Percentiles rank a stretch among this genome's conserved stretches.
Conservation (phyloP, 2,797 vertebrate genomes). For the Phalanger gymnotis region DNA sequence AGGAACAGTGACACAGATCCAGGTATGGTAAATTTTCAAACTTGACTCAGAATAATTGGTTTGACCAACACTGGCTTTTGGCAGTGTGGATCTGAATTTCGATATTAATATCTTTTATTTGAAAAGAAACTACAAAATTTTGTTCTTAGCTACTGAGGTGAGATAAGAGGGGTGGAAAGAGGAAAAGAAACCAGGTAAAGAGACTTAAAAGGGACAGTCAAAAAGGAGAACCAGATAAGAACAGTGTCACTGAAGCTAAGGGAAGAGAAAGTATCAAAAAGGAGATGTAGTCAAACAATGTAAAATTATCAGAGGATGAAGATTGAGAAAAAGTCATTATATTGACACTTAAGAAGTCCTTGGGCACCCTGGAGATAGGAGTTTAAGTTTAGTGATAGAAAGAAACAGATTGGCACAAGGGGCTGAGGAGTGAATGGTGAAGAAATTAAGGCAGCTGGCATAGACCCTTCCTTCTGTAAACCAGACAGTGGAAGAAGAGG, state of each 20-base stretch:
- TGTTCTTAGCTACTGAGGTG: neutral
- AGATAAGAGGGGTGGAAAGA: neutral
- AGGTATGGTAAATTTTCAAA: slow-evolving; percentile 85
- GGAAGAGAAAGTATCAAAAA: neutral
- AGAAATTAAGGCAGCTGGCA: neutral
- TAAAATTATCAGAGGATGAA: neutral
- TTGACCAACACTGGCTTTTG: neutral
- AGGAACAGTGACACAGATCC: slow-evolving; percentile 93
- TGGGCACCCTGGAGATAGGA: neutral
- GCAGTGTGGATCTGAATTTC: slow-evolving; percentile 19
- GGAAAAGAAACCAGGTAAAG: neutral
- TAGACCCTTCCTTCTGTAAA: neutral
- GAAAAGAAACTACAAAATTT: slow-evolving; percentile 23
- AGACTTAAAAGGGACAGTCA: neutral
- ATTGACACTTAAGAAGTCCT: neutral
- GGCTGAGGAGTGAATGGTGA: neutral
- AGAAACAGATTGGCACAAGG: neutral
- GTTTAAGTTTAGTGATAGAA: neutral
- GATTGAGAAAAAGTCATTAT: neutral
- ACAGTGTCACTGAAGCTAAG: neutral
- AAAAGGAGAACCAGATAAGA: neutral
- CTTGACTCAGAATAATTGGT: neutral
- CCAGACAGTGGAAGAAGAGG: neutral
- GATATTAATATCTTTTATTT: neutral
- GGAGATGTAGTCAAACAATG: neutral